Conservation (phyloP, 2,797 vertebrate species). For the Sebastes paucispinis region DNA sequence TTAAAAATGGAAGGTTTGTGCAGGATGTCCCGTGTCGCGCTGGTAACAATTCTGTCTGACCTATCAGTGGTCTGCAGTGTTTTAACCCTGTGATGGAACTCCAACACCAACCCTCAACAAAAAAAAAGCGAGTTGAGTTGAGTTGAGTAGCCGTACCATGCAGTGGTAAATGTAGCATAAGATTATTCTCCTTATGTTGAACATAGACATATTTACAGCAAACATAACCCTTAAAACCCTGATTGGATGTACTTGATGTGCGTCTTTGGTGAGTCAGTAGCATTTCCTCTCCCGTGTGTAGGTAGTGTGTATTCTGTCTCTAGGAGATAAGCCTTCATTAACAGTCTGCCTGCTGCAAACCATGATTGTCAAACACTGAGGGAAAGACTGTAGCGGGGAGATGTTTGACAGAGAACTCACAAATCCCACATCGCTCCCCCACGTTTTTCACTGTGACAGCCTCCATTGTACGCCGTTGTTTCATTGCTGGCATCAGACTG, state of each 20-base stretch:
- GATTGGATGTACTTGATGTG: slow-evolving; percentile 27
- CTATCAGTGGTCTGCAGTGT: too few relatives aligned
- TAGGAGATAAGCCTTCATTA: slow-evolving; percentile 66
- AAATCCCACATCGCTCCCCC: slow-evolving; percentile 64
- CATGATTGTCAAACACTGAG: slow-evolving; percentile 40
- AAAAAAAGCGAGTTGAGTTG: too few relatives aligned
- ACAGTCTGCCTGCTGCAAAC: slow-evolving; percentile 50
- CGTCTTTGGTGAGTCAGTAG: slow-evolving; percentile 41
- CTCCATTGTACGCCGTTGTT: slow-evolving; percentile 51
- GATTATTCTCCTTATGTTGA: not conserved
- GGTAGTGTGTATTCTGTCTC: slow-evolving; percentile 60
- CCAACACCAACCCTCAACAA: too few relatives aligned
- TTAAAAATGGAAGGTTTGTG: not conserved
- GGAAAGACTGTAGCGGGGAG: slow-evolving; percentile 17
- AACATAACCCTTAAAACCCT: not conserved
- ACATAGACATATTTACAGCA: not conserved
- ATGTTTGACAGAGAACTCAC: slow-evolving; percentile 60
- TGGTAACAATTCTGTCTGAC: too few relatives aligned
- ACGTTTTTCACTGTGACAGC: slow-evolving; percentile 52
- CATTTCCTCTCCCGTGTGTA: slow-evolving; percentile 40
- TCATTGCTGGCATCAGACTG: slow-evolving; percentile 55
- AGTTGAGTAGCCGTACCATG: not conserved
- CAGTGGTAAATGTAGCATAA: not conserved
- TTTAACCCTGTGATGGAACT: too few relatives aligned
- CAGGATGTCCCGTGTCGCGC: not conserved